Percentiles rank a stretch among this genome's conserved stretches.
phyloP scores from a whole-genome alignment of 1,140 invertebrate genomes.

The Drosophila elegans region DNA sequence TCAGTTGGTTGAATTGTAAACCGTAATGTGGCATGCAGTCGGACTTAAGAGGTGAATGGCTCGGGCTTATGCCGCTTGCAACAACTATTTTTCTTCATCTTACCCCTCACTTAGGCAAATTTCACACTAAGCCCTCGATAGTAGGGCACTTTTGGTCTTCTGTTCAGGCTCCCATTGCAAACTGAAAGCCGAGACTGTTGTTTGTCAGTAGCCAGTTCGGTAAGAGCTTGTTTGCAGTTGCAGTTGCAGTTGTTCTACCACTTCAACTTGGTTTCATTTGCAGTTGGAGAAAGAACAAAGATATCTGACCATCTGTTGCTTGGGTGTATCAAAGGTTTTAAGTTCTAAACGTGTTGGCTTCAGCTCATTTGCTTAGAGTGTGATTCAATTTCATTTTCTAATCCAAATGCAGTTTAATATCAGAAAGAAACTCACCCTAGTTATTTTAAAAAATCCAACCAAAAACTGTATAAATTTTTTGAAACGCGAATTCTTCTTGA shows the following conservation, averaged over 20 bases:
- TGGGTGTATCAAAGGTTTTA: neutral
- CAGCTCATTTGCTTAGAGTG: neutral
- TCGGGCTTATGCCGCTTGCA: conserved; percentile 26
- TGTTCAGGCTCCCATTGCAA: neutral
- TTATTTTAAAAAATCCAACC: too few relatives aligned
- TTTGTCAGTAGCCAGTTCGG: conserved; percentile 15
- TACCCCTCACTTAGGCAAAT: conserved; percentile 61
- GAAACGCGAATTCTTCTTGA: too few relatives aligned
- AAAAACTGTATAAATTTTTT: too few relatives aligned
- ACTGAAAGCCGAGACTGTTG: conserved; percentile 56
- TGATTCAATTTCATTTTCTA: too few relatives aligned
- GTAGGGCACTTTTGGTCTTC: conserved; percentile 31
- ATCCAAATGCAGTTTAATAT: too few relatives aligned
- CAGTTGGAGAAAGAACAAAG: conserved; percentile 2
- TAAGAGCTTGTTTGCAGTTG: conserved; percentile 7
- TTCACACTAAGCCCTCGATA: conserved; percentile 61
- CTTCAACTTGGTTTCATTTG: conserved; percentile 15
- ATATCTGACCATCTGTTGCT: neutral
- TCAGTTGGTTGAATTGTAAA: conserved; percentile 58
- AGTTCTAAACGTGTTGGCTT: neutral
- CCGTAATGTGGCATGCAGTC: conserved; percentile 48
- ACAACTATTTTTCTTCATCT: conserved; percentile 28
- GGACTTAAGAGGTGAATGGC: conserved; percentile 71
- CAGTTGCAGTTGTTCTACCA: conserved; percentile 14
- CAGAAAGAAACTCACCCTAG: too few relatives aligned